Conservation (phyloP, 2,797 vertebrate species). For the Lepilemur septentrionalis region DNA sequence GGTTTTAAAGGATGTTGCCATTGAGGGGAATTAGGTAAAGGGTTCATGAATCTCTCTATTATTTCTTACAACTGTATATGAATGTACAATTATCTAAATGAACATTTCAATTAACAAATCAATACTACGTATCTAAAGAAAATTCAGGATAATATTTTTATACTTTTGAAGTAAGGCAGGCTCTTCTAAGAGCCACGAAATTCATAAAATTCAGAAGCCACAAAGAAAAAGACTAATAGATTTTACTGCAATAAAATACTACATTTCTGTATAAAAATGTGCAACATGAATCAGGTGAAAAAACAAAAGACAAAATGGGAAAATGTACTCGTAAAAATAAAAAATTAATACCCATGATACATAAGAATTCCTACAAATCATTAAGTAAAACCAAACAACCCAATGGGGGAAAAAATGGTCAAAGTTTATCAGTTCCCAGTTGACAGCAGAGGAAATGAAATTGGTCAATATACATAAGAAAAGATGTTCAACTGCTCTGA, state of each 20-base stretch:
- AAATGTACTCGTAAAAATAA: neutral
- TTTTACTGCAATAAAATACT: neutral
- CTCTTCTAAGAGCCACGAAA: neutral
- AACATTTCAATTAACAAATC: neutral
- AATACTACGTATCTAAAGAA: neutral
- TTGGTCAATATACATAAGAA: neutral
- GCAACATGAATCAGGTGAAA: neutral
- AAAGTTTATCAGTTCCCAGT: neutral
- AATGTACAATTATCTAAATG: neutral
- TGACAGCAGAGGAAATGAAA: neutral
- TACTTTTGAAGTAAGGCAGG: neutral
- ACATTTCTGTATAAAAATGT: neutral
- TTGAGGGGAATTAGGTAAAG: neutral
- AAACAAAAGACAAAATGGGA: neutral
- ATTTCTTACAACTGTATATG: neutral
- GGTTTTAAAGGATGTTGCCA: neutral
- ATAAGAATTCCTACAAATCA: neutral
- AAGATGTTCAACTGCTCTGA: neutral
- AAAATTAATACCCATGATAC: neutral
- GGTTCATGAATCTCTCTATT: neutral
- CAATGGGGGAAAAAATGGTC: neutral
- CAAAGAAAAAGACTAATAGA: neutral
- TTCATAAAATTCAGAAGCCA: neutral
- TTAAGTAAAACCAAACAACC: neutral
- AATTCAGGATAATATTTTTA: neutral